Conservation (phyloP, 1,140 invertebrate genomes). For the Drosophila kikkawai region DNA sequence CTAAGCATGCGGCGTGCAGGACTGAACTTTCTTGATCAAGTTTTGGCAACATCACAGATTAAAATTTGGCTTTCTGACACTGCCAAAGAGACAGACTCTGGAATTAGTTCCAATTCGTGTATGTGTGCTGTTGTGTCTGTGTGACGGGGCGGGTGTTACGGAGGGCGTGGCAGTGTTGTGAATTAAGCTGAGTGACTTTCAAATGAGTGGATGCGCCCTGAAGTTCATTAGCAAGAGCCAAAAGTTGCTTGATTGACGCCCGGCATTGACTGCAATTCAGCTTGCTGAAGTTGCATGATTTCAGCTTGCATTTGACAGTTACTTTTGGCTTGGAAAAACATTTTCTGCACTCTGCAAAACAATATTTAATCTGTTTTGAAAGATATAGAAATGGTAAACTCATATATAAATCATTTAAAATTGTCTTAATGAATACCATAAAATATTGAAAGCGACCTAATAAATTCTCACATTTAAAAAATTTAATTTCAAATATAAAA, state of each 20-base stretch:
- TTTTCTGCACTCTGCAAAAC: no score
- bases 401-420: no score
- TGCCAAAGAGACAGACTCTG: conserved; percentile 47
- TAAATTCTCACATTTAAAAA: no score
- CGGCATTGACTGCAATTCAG: conserved; percentile 48
- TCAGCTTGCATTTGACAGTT: conserved; percentile 32
- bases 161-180: conserved; percentile 57
- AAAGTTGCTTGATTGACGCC: conserved; percentile 77
- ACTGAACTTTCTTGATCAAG: conserved; percentile 78
- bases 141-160: not conserved
- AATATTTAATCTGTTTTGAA: no score
- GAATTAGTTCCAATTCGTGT: conserved; percentile 35
- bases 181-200: conserved; percentile 81
- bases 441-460: no score
- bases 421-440: no score
- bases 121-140: conserved; percentile 5
- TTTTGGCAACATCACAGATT: conserved; percentile 81
- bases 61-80: conserved; percentile 81
- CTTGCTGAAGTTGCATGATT: conserved; percentile 38
- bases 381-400: no score
- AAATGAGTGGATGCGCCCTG: conserved; percentile 74
- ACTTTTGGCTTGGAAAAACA: not conserved
- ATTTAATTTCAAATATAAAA: no score
- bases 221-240: conserved; percentile 75
- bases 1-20: conserved; percentile 64